phyloP scores from a whole-genome alignment of 2,113 vertebrate species.

The Carollia perspicillata region DNA sequence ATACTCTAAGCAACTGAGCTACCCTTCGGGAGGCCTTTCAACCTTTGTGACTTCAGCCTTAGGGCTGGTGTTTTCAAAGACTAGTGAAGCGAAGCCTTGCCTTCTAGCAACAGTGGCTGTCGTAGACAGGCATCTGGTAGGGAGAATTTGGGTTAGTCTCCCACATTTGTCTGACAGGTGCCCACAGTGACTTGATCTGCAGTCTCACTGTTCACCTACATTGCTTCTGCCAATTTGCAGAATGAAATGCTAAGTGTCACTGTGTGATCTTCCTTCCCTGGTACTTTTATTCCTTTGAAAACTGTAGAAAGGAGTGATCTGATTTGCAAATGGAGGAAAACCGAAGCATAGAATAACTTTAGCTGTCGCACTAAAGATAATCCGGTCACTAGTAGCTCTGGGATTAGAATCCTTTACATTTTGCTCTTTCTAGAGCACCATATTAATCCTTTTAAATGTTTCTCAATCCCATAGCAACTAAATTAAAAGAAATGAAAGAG shows the following conservation, averaged over 20 bases:
- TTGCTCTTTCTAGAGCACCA: not conserved
- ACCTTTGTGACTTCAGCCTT: not conserved
- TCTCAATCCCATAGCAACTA: not conserved
- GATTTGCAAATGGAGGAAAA: not conserved
- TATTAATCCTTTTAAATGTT: not conserved
- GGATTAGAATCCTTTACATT: not conserved
- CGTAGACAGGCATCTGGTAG: not conserved
- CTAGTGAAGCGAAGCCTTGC: not conserved
- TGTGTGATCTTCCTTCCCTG: not conserved
- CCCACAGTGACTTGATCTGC: not conserved
- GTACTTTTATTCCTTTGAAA: not conserved
- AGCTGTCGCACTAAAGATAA: not conserved
- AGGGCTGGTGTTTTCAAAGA: not conserved
- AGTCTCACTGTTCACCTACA: not conserved
- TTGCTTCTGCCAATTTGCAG: not conserved
- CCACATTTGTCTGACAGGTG: not conserved
- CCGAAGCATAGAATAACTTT: not conserved
- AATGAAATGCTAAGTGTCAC: not conserved
- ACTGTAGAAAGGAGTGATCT: not conserved
- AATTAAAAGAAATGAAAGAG: constrained; percentile 36
- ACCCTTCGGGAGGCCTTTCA: not conserved
- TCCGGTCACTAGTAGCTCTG: not conserved
- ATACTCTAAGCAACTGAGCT: too few relatives aligned
- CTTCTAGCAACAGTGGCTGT: not conserved
- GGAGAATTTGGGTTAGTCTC: not conserved